phyloP scores from a whole-genome alignment of 2,888 invertebrate genomes.

The Lamellibrachia columna region DNA sequence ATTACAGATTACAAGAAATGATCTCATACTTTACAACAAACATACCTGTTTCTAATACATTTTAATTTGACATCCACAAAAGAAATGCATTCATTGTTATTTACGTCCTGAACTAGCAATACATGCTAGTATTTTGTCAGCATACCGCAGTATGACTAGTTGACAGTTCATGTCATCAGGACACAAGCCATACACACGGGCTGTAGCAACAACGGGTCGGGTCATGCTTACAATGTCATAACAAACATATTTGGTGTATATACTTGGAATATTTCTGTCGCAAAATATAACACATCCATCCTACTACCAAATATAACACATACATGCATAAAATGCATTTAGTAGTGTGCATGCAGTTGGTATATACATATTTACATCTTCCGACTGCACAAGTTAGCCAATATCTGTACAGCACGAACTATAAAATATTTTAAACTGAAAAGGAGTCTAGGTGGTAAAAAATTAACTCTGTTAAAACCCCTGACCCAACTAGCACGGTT shows the following conservation, averaged over 20 bases:
- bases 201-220: neutral
- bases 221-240: neutral
- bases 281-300: neutral
- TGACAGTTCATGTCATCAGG: neutral
- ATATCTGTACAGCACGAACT: neutral
- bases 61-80: neutral
- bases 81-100: neutral
- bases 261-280: neutral
- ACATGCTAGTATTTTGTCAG: neutral
- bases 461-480: neutral
- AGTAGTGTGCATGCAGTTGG: neutral
- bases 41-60: neutral
- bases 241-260: neutral
- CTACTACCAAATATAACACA: too few relatives aligned
- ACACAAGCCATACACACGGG: neutral
- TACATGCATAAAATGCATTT: neutral
- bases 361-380: constrained; percentile 1
- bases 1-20: neutral
- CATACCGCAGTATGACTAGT: neutral
- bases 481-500: neutral
- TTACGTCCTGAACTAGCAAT: neutral
- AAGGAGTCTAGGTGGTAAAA: neutral
- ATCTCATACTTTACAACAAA: constrained; percentile 11
- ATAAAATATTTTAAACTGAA: neutral
- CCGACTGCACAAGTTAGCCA: neutral